Evolutionary conservation across 2,888 invertebrate species (phyloP), one percentile per base, ranked within the genome.

Genomic region (Leucozona laternaria): DNA sequence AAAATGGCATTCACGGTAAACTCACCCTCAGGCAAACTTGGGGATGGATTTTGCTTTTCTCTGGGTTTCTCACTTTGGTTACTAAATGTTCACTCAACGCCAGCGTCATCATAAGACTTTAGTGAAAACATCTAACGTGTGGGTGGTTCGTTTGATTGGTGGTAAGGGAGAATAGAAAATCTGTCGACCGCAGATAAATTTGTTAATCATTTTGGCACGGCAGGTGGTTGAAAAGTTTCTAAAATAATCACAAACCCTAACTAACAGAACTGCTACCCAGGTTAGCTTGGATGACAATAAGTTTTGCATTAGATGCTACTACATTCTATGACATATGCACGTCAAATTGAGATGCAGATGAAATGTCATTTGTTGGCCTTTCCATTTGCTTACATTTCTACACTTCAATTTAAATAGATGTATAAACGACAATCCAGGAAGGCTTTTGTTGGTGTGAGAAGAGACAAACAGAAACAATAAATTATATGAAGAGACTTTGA

Each of bases 121-220:
- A 76, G 58, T 40, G 48, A 66, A 37, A 68, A 48, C 53, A 55
- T 66, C 79, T 79, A 79, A 83, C 66, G 53, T 77, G 57, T 66
- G 60, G 60, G 28, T 57, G 75, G 79, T 64, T 79, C 31, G n/a
- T 79, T 64, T 80, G 64, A 37, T 50, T 77, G 58, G 66, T 72
- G 76, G 43, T 60, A 62, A 72, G 64, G 31, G 43, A 13, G 78
- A 82, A 58, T 70, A 76, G 85, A 88, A 88, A 89, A 89, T 86
- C 86, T 89, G 89, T 89, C 89, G 88, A 89, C 88, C 89, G 83
- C 89, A 89, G 89, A 89, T 86, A 89, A 88, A 89, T 89, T 89
- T 88, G 88, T 89, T 89, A 89, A 89, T 89, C 88, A 89, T 88
- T 89, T 88, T 88, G 78, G 84, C 89, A 82, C 89, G 79, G 88